phyloP scores from a whole-genome alignment of 2,797 vertebrate genomes.

The Poecilia gillii region DNA sequence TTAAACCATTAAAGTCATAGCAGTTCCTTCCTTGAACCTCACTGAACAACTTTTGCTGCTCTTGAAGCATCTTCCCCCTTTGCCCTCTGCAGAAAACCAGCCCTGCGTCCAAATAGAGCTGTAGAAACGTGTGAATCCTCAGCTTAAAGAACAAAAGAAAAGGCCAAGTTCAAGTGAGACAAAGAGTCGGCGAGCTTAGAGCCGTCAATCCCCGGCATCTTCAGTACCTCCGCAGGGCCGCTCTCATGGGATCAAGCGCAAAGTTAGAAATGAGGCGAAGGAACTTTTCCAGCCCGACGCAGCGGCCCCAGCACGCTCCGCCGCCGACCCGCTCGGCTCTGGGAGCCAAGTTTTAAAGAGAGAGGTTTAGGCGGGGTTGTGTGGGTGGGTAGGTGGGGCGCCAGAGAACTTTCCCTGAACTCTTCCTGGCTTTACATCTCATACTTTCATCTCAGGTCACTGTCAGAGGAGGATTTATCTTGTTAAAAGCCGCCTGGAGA shows the following conservation, averaged over 20 bases:
- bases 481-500: constrained; percentile 68
- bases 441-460: constrained; percentile 81
- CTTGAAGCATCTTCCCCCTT: constrained; percentile 27
- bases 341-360: constrained; percentile 36
- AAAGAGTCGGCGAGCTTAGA: constrained; percentile 73
- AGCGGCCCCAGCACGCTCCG: constrained; percentile 29
- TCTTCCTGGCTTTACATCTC: constrained; percentile 68
- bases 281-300: constrained; percentile 68
- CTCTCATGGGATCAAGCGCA: constrained; percentile 68
- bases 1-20: background rate
- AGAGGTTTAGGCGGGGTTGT: constrained; percentile 55
- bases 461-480: constrained; percentile 78
- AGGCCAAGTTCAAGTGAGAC: constrained; percentile 65
- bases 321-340: constrained; percentile 22
- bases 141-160: constrained; percentile 81
- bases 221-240: constrained; percentile 56
- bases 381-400: constrained; percentile 55
- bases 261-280: constrained; percentile 71
- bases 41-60: constrained; percentile 11
- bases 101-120: constrained; percentile 75
- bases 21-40: background rate
- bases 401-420: constrained; percentile 82
- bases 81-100: constrained; percentile 30
- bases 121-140: constrained; percentile 70
- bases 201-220: constrained; percentile 72